Percentiles rank a stretch among this genome's conserved stretches.
These are phyloP conservation scores for Cantharis lateralis DNA, from an alignment of 2,888 invertebrate species.

Conservation along the genomic window DNA sequence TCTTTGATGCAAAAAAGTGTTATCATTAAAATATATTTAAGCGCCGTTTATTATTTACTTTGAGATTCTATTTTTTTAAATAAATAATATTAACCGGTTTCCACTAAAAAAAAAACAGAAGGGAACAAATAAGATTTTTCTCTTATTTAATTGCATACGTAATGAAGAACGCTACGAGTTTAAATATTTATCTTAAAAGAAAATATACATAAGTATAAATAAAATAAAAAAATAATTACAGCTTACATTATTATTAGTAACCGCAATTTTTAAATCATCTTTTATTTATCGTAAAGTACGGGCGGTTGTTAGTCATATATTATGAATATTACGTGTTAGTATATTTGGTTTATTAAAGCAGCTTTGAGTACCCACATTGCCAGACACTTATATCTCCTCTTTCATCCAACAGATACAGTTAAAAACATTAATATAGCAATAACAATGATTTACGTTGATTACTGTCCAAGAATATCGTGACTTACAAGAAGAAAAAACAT, in stretches of 20 bases:
- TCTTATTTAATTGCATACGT: neutral
- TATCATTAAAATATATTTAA: constrained; percentile 19
- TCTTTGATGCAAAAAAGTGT: constrained; percentile 23
- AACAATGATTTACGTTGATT: neutral
- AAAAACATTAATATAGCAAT: neutral
- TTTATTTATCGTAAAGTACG: neutral
- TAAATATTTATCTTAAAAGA: neutral
- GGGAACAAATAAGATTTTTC: neutral
- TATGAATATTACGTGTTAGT: neutral
- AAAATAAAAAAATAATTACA: neutral
- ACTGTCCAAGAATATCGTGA: neutral
- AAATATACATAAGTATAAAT: neutral
- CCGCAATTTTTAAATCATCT: neutral
- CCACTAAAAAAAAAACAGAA: neutral
- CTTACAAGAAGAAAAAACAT: neutral
- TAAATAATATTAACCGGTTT: neutral
- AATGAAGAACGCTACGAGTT: neutral
- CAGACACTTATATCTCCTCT: neutral
- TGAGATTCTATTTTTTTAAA: neutral
- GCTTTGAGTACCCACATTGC: neutral
- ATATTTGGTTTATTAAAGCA: neutral
- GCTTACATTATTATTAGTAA: neutral
- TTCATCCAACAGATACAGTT: neutral
- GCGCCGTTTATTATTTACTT: constrained; percentile 15
- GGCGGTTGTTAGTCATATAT: neutral